Evolutionary conservation across 2,797 vertebrate species (phyloP), one percentile per base, ranked within the genome.

Genomic region (Acrocephalus scirpaceus): DNA sequence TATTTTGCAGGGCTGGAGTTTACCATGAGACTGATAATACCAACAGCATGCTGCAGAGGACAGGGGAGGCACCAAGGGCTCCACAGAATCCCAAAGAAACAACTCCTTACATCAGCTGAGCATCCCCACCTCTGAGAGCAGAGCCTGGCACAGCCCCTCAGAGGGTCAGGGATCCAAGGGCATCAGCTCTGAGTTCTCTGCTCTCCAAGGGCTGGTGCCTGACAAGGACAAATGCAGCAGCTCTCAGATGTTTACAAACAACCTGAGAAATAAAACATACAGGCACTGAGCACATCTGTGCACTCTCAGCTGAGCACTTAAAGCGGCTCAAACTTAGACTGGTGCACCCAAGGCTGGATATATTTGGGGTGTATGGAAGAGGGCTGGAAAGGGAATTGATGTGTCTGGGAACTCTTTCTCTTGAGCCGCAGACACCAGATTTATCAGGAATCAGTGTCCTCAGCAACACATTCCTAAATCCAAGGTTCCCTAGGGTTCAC

Each of bases 361-460:
- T 0, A 38, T 25, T 15, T 18, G 4, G 1, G 3, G 4, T 8
- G 23, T 6, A 6, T 3, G 62, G 48, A n/a, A 62, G 15, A 1
- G 3, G 29, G 51, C 53, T 14, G 22, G 75, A 27, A 26, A 44
- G 32, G 10, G 12, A 57, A 32, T 9, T 4, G 3, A 0, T 15
- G 11, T 32, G 18, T 7, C 62, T 44, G 30, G 40, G 34, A 81
- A 12, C 50, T 22, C 38, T 27, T 1, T 19, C 62, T 71, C 34
- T 34, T 16, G 38, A 50, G n/a, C 23, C 47, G 45, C 44, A 66
- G 61, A 58, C n/a, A 10, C 8, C 4, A 36, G 26, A 32, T 50
- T 66, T 23, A 27, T 50, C 19, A 54, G 71, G 71, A 62, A 26
- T 34, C 17, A 19, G 20, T 10, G 34, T 47, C 22, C 47, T 65